Conservation (phyloP, 2,113 vertebrate genomes). For the Panthera leo region DNA sequence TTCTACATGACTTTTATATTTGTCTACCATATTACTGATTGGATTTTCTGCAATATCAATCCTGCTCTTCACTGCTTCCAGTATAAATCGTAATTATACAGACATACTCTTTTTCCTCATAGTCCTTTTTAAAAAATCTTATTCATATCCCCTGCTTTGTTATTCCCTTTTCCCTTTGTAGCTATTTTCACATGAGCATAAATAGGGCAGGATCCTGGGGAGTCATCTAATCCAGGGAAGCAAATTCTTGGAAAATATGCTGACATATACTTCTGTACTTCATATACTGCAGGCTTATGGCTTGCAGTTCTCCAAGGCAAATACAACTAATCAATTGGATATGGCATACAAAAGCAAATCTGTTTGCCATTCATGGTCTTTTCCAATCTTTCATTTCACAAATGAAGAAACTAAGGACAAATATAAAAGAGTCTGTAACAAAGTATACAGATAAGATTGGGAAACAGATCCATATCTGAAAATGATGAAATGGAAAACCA, state of each 20-base stretch:
- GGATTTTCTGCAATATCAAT: neutral
- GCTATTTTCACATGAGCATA: neutral
- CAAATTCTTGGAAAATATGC: neutral
- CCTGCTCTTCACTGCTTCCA: neutral
- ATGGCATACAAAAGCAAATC: neutral
- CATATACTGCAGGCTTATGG: neutral
- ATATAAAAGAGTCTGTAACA: neutral
- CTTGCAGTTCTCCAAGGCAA: neutral
- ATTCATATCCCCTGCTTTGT: neutral
- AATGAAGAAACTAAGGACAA: neutral
- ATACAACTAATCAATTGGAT: neutral
- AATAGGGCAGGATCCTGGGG: neutral
- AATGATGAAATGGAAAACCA: neutral
- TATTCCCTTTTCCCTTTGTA: neutral
- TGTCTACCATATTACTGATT: neutral
- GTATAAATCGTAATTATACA: neutral
- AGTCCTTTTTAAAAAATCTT: neutral
- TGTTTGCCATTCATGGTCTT: neutral
- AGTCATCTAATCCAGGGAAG: neutral
- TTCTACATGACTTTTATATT: neutral
- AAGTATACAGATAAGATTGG: neutral
- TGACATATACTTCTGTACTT: neutral
- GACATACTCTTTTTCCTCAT: neutral
- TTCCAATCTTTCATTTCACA: constrained; percentile 1
- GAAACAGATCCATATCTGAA: neutral